phyloP scores from a whole-genome alignment of 1,140 invertebrate genomes.

The Cryptotermes secundus region DNA sequence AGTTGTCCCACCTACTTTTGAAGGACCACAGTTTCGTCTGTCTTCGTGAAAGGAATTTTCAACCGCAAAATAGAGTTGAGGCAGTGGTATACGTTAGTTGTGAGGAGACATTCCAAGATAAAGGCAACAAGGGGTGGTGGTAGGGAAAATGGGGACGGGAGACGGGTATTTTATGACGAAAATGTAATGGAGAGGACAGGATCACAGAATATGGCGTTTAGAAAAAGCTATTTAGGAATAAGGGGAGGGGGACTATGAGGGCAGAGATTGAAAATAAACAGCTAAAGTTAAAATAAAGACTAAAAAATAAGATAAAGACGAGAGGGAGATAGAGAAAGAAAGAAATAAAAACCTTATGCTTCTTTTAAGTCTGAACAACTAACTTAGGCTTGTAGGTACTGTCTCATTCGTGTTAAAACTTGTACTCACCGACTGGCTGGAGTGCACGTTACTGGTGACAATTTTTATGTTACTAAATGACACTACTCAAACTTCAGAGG shows the following conservation, averaged over 20 bases:
- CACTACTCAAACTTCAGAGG: too few relatives aligned
- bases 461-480: too few relatives aligned
- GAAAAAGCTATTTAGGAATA: neutral
- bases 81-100: neutral
- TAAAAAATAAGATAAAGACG: neutral
- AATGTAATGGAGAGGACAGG: neutral
- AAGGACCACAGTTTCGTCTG: neutral
- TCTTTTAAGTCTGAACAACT: neutral
- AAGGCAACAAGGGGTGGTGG: neutral
- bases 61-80: neutral
- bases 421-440: too few relatives aligned
- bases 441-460: too few relatives aligned
- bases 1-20: neutral
- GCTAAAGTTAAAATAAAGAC: neutral
- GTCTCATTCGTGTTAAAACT: neutral
- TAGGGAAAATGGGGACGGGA: neutral
- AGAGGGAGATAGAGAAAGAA: too few relatives aligned
- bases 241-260: neutral
- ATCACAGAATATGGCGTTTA: neutral
- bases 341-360: neutral
- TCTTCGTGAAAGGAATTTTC: neutral
- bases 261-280: slow-evolving; percentile 11
- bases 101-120: neutral
- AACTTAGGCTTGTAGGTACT: neutral
- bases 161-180: neutral